phyloP scores from a whole-genome alignment of 2,797 vertebrate species.

The Philypnodon macrostomus region DNA sequence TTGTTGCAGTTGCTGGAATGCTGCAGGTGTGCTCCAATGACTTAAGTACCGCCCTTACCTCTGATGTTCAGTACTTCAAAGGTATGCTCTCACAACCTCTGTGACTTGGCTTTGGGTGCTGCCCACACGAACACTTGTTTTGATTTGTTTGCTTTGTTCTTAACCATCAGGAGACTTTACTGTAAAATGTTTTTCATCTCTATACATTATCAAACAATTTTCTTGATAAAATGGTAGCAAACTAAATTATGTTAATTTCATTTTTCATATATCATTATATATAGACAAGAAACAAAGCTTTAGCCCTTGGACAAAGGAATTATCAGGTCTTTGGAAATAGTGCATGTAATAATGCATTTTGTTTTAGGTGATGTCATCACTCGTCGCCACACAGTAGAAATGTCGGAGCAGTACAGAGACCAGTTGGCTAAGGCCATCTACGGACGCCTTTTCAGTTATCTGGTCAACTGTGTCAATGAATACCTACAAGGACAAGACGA shows the following conservation, averaged over 20 bases:
- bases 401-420: conserved; percentile 87
- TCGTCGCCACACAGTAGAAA: conserved; percentile 81
- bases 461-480: conserved; percentile 86
- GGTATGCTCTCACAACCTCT: conserved; percentile 68
- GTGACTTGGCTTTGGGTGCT: neutral
- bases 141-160: conserved; percentile 4
- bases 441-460: conserved; percentile 87
- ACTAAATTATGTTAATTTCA: neutral
- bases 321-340: no score
- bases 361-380: conserved; percentile 85
- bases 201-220: conserved; percentile 1
- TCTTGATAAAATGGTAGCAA: neutral
- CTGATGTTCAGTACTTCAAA: conserved; percentile 92
- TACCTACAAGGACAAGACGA: conserved; percentile 86
- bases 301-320: no score
- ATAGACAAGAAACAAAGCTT: no score
- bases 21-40: conserved; percentile 88
- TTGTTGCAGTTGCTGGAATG: conserved; percentile 80
- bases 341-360: conserved; percentile 2
- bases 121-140: conserved; percentile 4
- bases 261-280: no score
- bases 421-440: conserved; percentile 90
- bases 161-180: neutral
- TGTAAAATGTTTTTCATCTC: neutral
- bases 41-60: conserved; percentile 86